Conservation (phyloP, 2,888 invertebrate genomes). For the Megastigmus dorsalis region DNA sequence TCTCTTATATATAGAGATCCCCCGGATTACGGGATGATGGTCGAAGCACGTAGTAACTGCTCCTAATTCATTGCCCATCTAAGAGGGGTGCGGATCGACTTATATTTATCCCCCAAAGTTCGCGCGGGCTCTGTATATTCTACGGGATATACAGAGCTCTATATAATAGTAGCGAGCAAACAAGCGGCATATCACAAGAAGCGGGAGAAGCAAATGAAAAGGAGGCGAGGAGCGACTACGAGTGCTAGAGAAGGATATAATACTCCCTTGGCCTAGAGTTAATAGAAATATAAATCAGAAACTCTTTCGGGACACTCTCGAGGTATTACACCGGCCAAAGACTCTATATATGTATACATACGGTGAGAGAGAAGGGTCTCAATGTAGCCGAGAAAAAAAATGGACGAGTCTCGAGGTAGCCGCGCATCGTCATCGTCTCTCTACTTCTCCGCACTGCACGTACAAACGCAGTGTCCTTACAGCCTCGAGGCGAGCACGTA, state of each 20-base stretch:
- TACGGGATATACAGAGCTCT: no score
- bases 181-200: no score
- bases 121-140: no score
- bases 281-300: conserved; percentile 57
- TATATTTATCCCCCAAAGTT: conserved; percentile 28
- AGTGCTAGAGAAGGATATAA: no score
- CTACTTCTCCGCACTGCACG: no score
- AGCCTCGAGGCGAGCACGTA: no score
- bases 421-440: no score
- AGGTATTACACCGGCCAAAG: background rate
- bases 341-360: conserved; percentile 3
- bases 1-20: background rate
- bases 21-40: conserved; percentile 5
- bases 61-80: conserved; percentile 33
- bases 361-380: background rate
- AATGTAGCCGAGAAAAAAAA: no score
- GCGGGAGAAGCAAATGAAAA: conserved; percentile 16
- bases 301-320: conserved; percentile 49
- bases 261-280: background rate
- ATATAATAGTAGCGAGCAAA: no score
- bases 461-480: no score
- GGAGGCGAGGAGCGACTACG: no score
- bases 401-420: no score
- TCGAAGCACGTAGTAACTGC: conserved; percentile 19
- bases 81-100: background rate